phyloP scores from a whole-genome alignment of 2,113 vertebrate species.

The Tetraodon nigroviridis region DNA sequence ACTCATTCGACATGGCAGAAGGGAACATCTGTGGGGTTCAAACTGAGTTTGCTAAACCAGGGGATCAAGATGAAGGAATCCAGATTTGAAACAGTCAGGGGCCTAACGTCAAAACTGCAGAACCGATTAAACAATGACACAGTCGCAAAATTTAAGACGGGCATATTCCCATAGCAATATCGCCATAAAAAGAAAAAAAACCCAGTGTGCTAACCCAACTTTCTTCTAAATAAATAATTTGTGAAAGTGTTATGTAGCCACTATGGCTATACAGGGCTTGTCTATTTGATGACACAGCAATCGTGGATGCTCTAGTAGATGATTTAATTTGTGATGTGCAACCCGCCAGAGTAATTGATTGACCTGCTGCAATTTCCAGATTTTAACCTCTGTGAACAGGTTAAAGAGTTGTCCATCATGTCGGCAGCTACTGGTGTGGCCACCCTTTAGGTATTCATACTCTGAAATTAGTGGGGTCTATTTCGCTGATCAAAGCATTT shows the following conservation, averaged over 20 bases:
- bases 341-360: background rate
- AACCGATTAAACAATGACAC: too few relatives aligned
- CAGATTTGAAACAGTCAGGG: constrained; percentile 6
- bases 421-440: constrained; percentile 24
- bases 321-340: background rate
- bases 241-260: too few relatives aligned
- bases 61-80: background rate
- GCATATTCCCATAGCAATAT: too few relatives aligned
- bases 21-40: constrained; percentile 53
- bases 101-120: too few relatives aligned
- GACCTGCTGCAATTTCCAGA: constrained; percentile 17
- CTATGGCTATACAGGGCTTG: too few relatives aligned
- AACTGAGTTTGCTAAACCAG: constrained; percentile 14
- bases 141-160: too few relatives aligned
- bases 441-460: background rate
- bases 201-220: too few relatives aligned
- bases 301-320: too few relatives aligned
- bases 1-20: constrained; percentile 28
- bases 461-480: too few relatives aligned
- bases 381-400: constrained; percentile 40
- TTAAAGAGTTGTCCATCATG: constrained; percentile 40
- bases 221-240: too few relatives aligned
- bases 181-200: too few relatives aligned
- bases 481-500: background rate
- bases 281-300: too few relatives aligned